Evolutionary conservation across 2,113 vertebrate genomes (phyloP), one percentile per base, ranked within the genome.

Genomic region (Deroptyus accipitrinus): DNA sequence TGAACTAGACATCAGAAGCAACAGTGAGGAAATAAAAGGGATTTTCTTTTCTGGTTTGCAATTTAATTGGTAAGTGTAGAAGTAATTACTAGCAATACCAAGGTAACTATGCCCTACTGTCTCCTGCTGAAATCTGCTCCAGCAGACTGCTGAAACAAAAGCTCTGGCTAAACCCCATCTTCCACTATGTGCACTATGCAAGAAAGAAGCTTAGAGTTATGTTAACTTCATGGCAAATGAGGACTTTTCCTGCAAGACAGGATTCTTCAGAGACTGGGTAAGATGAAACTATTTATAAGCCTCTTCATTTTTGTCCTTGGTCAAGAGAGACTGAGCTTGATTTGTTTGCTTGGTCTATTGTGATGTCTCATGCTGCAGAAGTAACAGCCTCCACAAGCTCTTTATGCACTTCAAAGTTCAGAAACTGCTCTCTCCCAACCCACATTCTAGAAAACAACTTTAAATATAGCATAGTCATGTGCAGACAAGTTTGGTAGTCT

Each of bases 361-460:
- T 63, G 63, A 59, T 39, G n/a, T 73, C 77, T 90, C 24, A 66
- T 61, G 48, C 54, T 55, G 46, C 30, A 55, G 39, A 24, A 85
- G 7, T 55, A 87, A 79, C 4, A 61, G 78, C 28, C 25, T 72
- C 49, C 90, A 77, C 39, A 81, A 87, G 44, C 23, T 66, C 46
- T 66, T 77, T 14, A 67, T 23, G 18, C n/a, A 84, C 63, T 80
- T 90, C 51, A 59, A 80, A 77, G 48, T 77, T 84, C 66, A 74
- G 69, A 82, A 82, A 78, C 15, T 13, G 10, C 28, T 66, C 54
- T 39, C 39, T 90, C 28, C 28, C 49, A 81, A 30, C 22, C 23
- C 31, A 27, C 35, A 19, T 54, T 85, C 74, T 69, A 85, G 48
- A 92, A 92, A 54, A 64, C 64, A 90, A 64, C 37, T 77, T 72